Conservation (phyloP, 2,888 invertebrate species). For the Alloscopus bannaensis region DNA sequence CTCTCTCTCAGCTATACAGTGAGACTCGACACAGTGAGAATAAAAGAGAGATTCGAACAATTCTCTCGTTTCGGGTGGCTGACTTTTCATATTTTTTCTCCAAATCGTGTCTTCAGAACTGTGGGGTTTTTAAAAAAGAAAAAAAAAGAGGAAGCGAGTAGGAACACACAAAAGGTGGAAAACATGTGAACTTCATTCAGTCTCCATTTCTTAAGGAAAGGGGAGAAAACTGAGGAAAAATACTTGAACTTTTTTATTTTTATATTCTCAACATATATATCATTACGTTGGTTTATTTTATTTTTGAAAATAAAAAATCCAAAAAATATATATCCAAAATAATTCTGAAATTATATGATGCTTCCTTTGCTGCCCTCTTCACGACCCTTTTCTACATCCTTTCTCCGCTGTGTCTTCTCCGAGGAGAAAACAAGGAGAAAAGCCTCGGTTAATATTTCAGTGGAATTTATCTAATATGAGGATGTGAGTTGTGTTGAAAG, state of each 20-base stretch:
- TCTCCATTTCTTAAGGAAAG: not conserved
- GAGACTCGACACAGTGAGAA: too few species aligned
- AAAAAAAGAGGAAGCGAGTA: not conserved
- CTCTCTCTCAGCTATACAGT: too few species aligned
- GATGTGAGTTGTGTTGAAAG: slow-evolving; percentile 46
- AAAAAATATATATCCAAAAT: not conserved
- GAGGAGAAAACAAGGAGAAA: not conserved
- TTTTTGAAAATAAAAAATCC: too few species aligned
- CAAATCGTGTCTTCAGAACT: not conserved
- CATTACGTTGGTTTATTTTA: too few species aligned
- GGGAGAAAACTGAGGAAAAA: not conserved
- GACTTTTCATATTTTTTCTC: not conserved
- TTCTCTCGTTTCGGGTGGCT: slow-evolving; percentile 35
- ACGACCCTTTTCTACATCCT: too few species aligned
- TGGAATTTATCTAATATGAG: slow-evolving; percentile 21
- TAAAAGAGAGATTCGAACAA: too few species aligned
- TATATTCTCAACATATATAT: too few species aligned
- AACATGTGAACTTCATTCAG: not conserved
- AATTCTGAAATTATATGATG: too few species aligned
- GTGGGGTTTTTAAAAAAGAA: not conserved
- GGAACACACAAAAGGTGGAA: not conserved
- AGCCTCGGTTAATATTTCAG: slow-evolving; percentile 23
- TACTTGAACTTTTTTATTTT: too few species aligned
- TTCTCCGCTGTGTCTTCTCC: not conserved
- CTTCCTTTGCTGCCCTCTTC: too few species aligned